A percentile compares a stretch with the other conserved stretches of the same genome.
Conservation (phyloP, 2,888 invertebrate genomes). For the Cryptocheilus praepositus region DNA sequence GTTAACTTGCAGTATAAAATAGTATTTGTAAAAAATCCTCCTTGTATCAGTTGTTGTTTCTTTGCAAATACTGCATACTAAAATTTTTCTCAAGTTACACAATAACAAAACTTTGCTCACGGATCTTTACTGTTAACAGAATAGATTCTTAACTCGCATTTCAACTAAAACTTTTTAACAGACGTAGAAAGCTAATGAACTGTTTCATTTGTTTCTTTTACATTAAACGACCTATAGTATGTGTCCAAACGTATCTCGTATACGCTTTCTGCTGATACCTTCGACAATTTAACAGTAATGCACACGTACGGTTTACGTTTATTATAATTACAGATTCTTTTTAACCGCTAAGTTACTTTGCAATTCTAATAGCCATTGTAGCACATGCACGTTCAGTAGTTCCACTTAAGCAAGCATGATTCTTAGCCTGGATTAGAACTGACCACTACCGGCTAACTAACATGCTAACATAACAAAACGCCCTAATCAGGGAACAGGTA, state of each 20-base stretch:
- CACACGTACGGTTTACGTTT: no score
- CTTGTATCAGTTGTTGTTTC: constrained; percentile 26
- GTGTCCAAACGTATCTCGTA: no score
- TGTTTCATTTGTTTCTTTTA: not conserved
- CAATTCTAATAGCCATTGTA: constrained; percentile 14
- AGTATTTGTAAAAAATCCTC: constrained; percentile 30
- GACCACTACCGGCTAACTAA: constrained; percentile 59
- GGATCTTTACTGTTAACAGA: no score
- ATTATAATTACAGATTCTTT: no score
- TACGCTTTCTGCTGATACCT: no score
- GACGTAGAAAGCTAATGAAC: constrained; percentile 8
- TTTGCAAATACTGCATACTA: constrained; percentile 17
- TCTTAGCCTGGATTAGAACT: constrained; percentile 34
- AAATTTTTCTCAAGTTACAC: constrained; percentile 4
- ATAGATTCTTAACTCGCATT: not conserved
- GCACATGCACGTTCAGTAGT: constrained; percentile 36
- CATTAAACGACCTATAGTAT: no score
- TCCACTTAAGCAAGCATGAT: constrained; percentile 28
- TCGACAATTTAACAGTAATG: no score
- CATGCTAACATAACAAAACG: constrained; percentile 69
- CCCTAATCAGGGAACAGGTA: constrained; percentile 76
- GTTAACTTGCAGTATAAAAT: constrained; percentile 25
- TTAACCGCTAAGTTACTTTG: constrained; percentile 24
- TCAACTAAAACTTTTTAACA: constrained; percentile 22
- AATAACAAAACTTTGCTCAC: no score